Conservation (phyloP, 2,797 vertebrate genomes). For the Enteromius argenteus region DNA sequence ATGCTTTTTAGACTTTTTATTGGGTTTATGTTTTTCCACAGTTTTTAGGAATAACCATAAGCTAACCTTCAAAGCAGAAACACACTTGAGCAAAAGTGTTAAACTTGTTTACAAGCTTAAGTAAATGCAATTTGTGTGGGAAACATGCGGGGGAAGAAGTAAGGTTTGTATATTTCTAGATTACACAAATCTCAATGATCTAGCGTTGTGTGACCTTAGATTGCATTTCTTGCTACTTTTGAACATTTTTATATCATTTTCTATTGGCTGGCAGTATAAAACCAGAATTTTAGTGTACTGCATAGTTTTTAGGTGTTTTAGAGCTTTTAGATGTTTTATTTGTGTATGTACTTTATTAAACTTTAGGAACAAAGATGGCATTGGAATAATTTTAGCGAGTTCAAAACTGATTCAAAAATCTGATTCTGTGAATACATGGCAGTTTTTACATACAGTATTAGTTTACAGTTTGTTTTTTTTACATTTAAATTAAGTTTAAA, state of each 20-base stretch:
- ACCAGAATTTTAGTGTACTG: background rate
- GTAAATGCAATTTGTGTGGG: background rate
- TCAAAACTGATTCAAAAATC: background rate
- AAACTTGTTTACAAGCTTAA: slow-evolving; percentile 41
- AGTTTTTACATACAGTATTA: background rate
- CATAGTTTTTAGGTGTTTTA: background rate
- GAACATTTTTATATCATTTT: background rate
- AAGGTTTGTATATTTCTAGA: slow-evolving; percentile 37
- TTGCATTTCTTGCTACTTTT: background rate
- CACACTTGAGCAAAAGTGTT: slow-evolving; percentile 9
- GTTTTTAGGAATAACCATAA: slow-evolving; percentile 11
- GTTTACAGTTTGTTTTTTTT: background rate
- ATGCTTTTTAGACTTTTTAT: slow-evolving; percentile 20
- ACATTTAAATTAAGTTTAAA: no score
- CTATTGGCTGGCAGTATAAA: background rate
- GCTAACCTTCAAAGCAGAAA: background rate
- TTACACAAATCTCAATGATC: slow-evolving; percentile 31
- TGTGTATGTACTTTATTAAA: background rate
- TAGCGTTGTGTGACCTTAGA: slow-evolving; percentile 28
- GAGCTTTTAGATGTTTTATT: background rate
- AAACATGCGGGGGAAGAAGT: slow-evolving; percentile 43
- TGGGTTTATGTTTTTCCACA: slow-evolving; percentile 24
- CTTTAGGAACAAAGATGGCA: background rate
- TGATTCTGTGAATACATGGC: background rate
- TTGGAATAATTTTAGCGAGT: background rate